These are phyloP conservation scores for Monomorium pharaonis DNA, from an alignment of 1,140 invertebrate species.

Conservation along the genomic window DNA sequence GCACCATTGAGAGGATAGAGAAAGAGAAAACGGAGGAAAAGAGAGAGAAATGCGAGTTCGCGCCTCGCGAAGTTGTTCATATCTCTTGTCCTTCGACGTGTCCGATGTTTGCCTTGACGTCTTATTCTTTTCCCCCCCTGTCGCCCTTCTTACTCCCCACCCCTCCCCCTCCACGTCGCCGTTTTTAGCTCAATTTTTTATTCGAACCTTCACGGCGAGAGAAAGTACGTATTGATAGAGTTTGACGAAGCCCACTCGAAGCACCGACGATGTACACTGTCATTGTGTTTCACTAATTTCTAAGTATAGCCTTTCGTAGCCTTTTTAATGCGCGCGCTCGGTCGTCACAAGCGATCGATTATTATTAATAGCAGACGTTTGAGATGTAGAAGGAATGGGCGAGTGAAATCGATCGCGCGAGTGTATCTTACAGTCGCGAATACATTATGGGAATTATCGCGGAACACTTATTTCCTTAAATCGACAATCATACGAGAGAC, in stretches of 20 bases:
- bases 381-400: not conserved
- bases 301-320: slow-evolving; percentile 57
- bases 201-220: slow-evolving; percentile 10
- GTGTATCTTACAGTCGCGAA: not conserved
- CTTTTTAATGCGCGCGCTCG: slow-evolving; percentile 43
- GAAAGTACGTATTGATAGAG: slow-evolving; percentile 22
- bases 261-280: slow-evolving; percentile 46
- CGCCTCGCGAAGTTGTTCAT: not conserved
- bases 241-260: slow-evolving; percentile 33
- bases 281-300: slow-evolving; percentile 65
- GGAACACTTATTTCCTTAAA: not conserved
- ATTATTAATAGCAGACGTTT: slow-evolving; percentile 9
- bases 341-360: slow-evolving; percentile 14
- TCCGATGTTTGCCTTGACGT: slow-evolving; percentile 29
- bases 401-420: slow-evolving; percentile 46
- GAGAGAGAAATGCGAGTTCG: slow-evolving; percentile 11
- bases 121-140: slow-evolving; percentile 1
- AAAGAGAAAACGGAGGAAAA: not conserved
- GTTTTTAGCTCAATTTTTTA: slow-evolving; percentile 61
- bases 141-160: not conserved
- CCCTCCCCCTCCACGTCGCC: not conserved
- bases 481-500: not conserved
- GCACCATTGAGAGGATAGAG: not conserved
- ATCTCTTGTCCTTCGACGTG: not conserved
- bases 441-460: not conserved